Base-by-base conservation (phyloP, 2,888 invertebrate species). In the Cheilosia urbana region DNA sequence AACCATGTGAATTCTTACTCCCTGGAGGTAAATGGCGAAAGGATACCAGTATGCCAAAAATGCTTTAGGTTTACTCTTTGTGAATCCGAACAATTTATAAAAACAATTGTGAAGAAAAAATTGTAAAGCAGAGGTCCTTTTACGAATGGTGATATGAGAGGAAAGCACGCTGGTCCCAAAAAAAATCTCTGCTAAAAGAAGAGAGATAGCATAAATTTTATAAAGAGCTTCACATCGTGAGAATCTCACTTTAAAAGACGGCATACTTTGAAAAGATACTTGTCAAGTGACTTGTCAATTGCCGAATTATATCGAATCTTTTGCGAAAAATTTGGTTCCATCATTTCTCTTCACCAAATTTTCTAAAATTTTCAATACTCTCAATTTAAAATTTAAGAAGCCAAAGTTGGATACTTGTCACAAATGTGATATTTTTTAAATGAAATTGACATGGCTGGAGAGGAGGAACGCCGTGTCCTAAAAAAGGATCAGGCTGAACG, bases 361-460 rank as follows among this genome's bases (percentile, higher is more conserved):
- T 77, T 57, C 79, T n/a, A 40, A 83, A 57, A 55, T 87, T 13
- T 87, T 87, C 24, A 27, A 72, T 1, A 79, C 80, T 21, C 45
- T 83, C 7, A 73, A 78, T 66, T 76, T 87, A 47, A 85, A 83
- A 79, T 88, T 87, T 66, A 87, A 88, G 72, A 78, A 76, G 55
- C 83, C 81, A 0, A 37, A 49, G 19, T 34, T 34, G 11, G 11
- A 34, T 7, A 30, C 30, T 7, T 30, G 30, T 30, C 30, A 30
- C 7, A 30, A 30, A 30, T 30, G 6, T 6, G 30, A 30, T 30
- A 30, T 15, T 27, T 47, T 88, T 19, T 57, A 87, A 75, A 42
- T 21, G 30, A 87, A 79, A 57, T 85, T 19, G 34, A 66, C 5
- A 30, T 57, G 4, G 55, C 15, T 45, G 7, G 1, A 6, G 42